Evolutionary conservation across 2,797 vertebrate species (phyloP), one percentile per base, ranked within the genome.

Genomic region (Sebastes taczanowskii): DNA sequence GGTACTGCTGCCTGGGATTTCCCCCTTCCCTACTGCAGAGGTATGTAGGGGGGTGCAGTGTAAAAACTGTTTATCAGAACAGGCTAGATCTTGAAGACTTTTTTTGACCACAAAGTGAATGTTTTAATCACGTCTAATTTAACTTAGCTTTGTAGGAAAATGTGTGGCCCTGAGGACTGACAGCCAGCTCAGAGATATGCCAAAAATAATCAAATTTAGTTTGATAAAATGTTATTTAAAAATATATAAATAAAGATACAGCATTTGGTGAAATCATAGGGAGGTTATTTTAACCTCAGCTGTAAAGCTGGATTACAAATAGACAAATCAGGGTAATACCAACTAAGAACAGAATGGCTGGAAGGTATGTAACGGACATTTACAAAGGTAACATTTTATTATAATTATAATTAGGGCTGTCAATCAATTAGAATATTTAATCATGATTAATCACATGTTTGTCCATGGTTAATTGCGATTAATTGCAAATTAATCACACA

Each of bases 1-100:
- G 97, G 96, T 34, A 96, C 96, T 0, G 98, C 98, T 74, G 97
- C 97, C 32, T 99, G 98, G 98, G 98, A 99, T 89, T 99, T 99
- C 74, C 98, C 98, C 0, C 95, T 99, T 42, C 98, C 98, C 10
- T 97, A 98, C 94, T 99, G 98, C 93, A 95, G 98, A 98, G 98
- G 98, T 99, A 84, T 4, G 87, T 56, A 14, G 3, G n/a, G 11
- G 29, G 20, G 11, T 38, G 29, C 23, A 32, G 5, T 6, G 22
- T n/a, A 22, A 22, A 11, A 30, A 10, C 4, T 5, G 7, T 56
- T 14, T 7, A 5, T 77, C 30, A 25, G 32, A 30, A n/a, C 11
- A 6, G 3, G 42, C 38, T 60, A 23, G 13, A 53, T 25, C 7
- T 49, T 34, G 2, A 79, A 49, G 13, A 25, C 0, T 1, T 49